A percentile compares a stretch with the other conserved stretches of the same genome.
Evolutionary conservation across 92 coral and sea anemone genomes (phyloP).

Genomic region (Pocillopora grandis): DNA sequence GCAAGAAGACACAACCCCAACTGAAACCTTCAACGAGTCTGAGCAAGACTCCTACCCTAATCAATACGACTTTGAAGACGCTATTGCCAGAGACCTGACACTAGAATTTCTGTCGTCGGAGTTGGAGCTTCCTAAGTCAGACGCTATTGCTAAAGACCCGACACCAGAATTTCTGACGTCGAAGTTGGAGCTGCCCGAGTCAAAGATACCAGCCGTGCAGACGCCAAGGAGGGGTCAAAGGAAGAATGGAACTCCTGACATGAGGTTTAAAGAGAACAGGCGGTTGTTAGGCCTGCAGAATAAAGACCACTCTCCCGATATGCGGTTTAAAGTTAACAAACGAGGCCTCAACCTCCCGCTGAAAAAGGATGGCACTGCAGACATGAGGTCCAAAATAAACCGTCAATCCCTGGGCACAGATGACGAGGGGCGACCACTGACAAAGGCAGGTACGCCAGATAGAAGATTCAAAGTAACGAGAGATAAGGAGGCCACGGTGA

Average conservation of each 20-base stretch:
- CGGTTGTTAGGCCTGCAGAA: not conserved
- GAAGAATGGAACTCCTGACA: slow-evolving; percentile 13
- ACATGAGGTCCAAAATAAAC: not conserved
- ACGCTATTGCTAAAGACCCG: not conserved
- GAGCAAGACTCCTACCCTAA: not conserved
- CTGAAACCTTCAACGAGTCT: not conserved
- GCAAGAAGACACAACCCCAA: not conserved
- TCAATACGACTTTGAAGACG: not conserved
- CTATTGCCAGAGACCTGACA: not conserved
- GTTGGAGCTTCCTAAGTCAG: not conserved
- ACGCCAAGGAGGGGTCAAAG: slow-evolving; percentile 1
- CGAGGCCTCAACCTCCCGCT: too few species aligned
- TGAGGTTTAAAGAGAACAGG: slow-evolving; percentile 21
- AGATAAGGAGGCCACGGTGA: slow-evolving; percentile 15
- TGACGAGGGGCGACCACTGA: not conserved
- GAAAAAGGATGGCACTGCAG: not conserved
- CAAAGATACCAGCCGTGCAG: not conserved
- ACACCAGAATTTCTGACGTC: not conserved
- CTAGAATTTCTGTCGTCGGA: not conserved
- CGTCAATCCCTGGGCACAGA: not conserved
- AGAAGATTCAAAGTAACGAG: slow-evolving; percentile 54
- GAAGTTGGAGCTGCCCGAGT: not conserved
- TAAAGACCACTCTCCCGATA: slow-evolving; percentile 25
- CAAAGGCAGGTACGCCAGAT: slow-evolving; percentile 58
- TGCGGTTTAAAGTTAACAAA: slow-evolving; percentile 24